Evolutionary conservation across 92 coral and sea anemone genomes (phyloP), one percentile per base, ranked within the genome.

Genomic region (Parazoanthus darwini): DNA sequence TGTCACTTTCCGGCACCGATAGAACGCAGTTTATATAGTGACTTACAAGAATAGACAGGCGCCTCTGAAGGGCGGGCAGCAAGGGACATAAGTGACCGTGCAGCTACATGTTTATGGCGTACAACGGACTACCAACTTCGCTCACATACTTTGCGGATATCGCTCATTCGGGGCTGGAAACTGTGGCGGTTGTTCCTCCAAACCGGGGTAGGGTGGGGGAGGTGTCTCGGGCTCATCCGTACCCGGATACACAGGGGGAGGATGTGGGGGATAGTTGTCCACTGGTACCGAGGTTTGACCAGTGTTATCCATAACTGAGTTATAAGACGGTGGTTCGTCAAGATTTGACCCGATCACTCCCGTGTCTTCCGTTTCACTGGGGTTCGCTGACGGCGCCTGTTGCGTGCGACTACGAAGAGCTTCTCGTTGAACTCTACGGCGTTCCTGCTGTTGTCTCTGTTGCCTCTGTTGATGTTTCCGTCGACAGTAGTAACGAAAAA

Each of bases 121-220:
- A 11, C 20, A 18, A 20, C 70, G 22, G 70, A 81, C 38, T 33
- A 22, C 20, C 86, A 66, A 23, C 8, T 65, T 38, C 22, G 33
- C 14, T 83, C 50, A 83, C 35, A 68, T 70, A 16, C 78, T 46
- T 5, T 33, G 25, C 8, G 78, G 22, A 7, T 38, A 26, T 16
- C 63, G 22, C 77, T 33, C 20, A 26, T 26, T 20, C 16, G 65
- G 46, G 23, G 87, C 11, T 16, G 87, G 87, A 71, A 25, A 84
- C 87, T 70, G 67, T 20, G 79, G 66, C 15, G 87, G 87, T 9
- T 84, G 87, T 84, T 70, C 78, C 59, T 26, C 79, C 59, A 84
- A 67, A 43, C 87, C 87, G 20, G 87, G 87, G 87, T 84, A 84
- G 78, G 87, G 46, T 48, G 87, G 87, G 9, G 87, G 87, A 15